Base-by-base conservation (phyloP, 2,888 invertebrate species). In the Luperina testacea region DNA sequence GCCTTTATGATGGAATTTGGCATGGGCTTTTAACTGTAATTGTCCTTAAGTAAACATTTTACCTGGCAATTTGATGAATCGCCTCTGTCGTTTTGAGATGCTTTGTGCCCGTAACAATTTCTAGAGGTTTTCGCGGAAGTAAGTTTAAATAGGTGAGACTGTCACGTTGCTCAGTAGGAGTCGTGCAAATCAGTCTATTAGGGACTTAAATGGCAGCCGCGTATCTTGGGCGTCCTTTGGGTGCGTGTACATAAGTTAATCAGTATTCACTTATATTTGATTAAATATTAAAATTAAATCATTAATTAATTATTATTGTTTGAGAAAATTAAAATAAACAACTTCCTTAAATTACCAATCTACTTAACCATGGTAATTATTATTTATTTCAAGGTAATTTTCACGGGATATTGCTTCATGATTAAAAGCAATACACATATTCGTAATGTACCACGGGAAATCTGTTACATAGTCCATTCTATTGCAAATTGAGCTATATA, bases 1-100 rank as follows among this genome's bases (percentile, higher is more conserved):
- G 91, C 92, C 92, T 93, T 94, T 94, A 92, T 94, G 93, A 95
- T 91, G 92, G 93, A 93, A 95, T 95, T 95, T 93, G 94, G 92
- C 93, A 93, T 91, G 94, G 94, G 93, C 94, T 95, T 95, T 96
- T 95, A 94, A 92, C 94, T 93, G 92, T 94, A 95, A 96, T 95
- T 95, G 95, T 93, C 92, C 94, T 91, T 93, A 91, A 92, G 94
- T 94, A 95, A 96, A 95, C 94, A 95, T 94, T 95, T 94, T 96
- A 96, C 96, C 96, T 96, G 96, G 91, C 95, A 94, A 94, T 94
- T 93, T 96, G 95, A 96, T 94, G 90, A 92, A 96, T 96, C 91
- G 92, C 90, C 94, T 94, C 94, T 93, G 91, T 89, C 87, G 90
- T 92, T 92, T 90, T 88, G 57, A 84, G 87, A 88, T 79, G 87